Base-by-base conservation (phyloP, 2,888 invertebrate genomes). In the Clanis bilineata region DNA sequence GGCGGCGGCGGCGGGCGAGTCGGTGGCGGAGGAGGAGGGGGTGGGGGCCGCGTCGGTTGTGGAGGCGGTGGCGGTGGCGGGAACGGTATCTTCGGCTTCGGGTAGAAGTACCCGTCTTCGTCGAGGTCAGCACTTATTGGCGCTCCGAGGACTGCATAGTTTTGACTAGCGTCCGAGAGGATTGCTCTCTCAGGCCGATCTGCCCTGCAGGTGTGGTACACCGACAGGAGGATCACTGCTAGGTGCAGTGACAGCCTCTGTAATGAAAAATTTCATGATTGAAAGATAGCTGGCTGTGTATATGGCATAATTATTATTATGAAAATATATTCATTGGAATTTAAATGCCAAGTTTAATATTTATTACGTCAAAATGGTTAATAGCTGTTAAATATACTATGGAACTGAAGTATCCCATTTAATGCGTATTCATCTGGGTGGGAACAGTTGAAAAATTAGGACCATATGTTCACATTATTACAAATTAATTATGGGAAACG, bases 201-300 rank as follows among this genome's bases (percentile, higher is more conserved):
- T 45, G 87, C 90, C 45, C 68, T 79, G 77, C 88, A 84, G 64
- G 86, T 83, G 76, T 79, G 80, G 78, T 79, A 84, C 73, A 87
- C 85, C 71, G 89, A 87, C 74, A 91, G 78, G 64, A 91, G 79
- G 64, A 90, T 83, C 82, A 87, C 90, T 72, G 87, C 86, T 66
- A 90, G 64, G 61, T 88, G 90, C 86, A 90, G 85, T 82, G 88
- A 88, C 80, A 91, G 82, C 87, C 89, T 92, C 92, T 92, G 91
- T 18, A 58, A 38, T 66, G 61, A 62, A 60, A 67, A 64, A 60
- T 15, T 25, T 18, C 21, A 32, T 7, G n/a, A n/a, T n/a, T n/a
- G n/a, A n/a, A n/a, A n/a, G n/a, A n/a, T n/a, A n/a, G n/a, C n/a
- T n/a, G n/a, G n/a, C n/a, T n/a, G n/a, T n/a, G n/a, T n/a, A n/a